phyloP scores from a whole-genome alignment of 2,888 invertebrate species.

The Chrysopilus asiliformis region DNA sequence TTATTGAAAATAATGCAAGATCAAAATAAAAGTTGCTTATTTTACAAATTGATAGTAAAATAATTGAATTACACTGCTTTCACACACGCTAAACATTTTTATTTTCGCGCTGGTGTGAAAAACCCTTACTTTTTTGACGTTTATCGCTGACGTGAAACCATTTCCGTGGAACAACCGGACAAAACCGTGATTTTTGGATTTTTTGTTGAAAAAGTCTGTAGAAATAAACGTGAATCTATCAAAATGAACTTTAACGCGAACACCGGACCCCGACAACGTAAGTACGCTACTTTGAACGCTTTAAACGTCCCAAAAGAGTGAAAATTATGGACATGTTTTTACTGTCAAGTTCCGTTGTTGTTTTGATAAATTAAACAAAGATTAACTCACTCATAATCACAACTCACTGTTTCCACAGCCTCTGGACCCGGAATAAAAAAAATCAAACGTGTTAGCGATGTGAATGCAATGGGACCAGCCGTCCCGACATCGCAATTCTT shows the following conservation, averaged over 20 bases:
- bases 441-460: conserved; percentile 54
- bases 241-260: conserved; percentile 33
- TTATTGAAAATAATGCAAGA: too few species aligned
- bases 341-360: neutral
- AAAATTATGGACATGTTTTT: neutral
- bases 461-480: conserved; percentile 47
- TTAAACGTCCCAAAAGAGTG: conserved; percentile 21
- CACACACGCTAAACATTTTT: too few species aligned
- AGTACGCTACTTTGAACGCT: conserved; percentile 31
- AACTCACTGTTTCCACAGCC: conserved; percentile 14
- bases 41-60: too few species aligned
- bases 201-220: too few species aligned
- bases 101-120: too few species aligned
- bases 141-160: too few species aligned
- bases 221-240: too few species aligned
- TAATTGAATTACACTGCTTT: too few species aligned
- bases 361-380: neutral
- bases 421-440: conserved; percentile 40
- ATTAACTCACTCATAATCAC: neutral
- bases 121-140: too few species aligned
- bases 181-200: too few species aligned
- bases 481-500: conserved; percentile 31
- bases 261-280: conserved; percentile 32
- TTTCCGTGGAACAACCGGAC: too few species aligned
- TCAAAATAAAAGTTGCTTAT: too few species aligned